A percentile compares a stretch with the other conserved stretches of the same genome.
These are phyloP conservation scores for Eospalax fontanierii DNA, from an alignment of 2,797 vertebrate genomes.

Conservation along the genomic window DNA sequence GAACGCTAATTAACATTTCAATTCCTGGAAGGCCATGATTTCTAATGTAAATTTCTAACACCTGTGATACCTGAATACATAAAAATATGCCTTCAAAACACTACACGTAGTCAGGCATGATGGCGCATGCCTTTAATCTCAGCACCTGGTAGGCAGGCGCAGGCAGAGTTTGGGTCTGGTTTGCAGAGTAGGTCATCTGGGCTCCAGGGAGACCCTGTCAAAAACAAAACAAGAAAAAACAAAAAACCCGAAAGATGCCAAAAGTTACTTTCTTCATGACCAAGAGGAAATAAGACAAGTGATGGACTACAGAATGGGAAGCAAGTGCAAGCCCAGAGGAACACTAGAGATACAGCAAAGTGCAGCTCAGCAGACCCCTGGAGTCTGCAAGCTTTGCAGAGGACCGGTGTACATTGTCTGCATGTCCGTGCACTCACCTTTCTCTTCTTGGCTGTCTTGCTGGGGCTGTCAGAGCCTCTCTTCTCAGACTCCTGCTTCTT, in stretches of 20 bases:
- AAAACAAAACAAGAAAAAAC: no score
- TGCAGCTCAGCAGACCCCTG: not conserved
- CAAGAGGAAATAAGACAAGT: not conserved
- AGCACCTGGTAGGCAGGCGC: no score
- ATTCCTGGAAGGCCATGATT: not conserved
- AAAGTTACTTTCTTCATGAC: not conserved
- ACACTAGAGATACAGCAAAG: not conserved
- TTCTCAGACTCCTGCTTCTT: constrained; percentile 87
- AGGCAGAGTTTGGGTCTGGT: no score
- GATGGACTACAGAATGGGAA: no score
- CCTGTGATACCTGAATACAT: not conserved
- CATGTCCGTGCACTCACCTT: constrained; percentile 87
- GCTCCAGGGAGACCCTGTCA: no score
- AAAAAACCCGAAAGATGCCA: no score
- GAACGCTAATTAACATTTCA: constrained; percentile 8
- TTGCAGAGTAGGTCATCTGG: no score
- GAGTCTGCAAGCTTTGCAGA: fast-evolving
- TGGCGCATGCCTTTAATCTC: no score
- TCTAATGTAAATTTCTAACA: not conserved
- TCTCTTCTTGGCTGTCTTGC: constrained; percentile 91
- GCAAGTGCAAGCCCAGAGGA: not conserved
- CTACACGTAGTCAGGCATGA: not conserved
- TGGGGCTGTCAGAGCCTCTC: constrained; percentile 71
- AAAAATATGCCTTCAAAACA: not conserved
- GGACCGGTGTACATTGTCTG: fast-evolving